Percentiles rank a stretch among this genome's conserved stretches.
Evolutionary conservation across 1,140 invertebrate genomes (phyloP).

Genomic region (Philaenus spumarius): DNA sequence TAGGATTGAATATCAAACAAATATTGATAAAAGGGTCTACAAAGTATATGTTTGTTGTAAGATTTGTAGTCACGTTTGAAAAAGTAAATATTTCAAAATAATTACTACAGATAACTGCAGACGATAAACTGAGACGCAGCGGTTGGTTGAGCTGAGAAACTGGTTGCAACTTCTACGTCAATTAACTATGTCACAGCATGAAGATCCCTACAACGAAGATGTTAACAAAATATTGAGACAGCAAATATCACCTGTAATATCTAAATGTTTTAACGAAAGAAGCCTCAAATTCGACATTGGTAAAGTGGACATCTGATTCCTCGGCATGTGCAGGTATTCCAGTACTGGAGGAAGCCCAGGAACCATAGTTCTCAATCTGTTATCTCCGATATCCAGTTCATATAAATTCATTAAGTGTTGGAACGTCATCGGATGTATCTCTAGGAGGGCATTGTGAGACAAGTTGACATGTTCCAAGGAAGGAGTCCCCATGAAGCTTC

Average conservation of each 20-base stretch:
- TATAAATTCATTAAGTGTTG: constrained; percentile 63
- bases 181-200: too few species aligned
- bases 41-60: too few species aligned
- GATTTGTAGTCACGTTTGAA: too few species aligned
- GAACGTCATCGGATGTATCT: constrained; percentile 48
- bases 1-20: too few species aligned
- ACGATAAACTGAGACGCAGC: too few species aligned
- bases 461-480: constrained; percentile 55
- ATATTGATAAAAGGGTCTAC: too few species aligned
- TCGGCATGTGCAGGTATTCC: constrained; percentile 66
- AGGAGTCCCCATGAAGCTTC: constrained; percentile 61
- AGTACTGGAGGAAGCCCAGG: constrained; percentile 65
- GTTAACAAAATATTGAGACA: too few species aligned
- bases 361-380: constrained; percentile 54
- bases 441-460: constrained; percentile 30
- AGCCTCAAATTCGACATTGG: constrained; percentile 60
- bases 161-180: too few species aligned
- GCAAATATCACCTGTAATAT: constrained; percentile 49
- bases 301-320: constrained; percentile 62
- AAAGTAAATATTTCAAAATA: too few species aligned
- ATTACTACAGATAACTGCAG: too few species aligned
- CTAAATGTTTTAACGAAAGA: constrained; percentile 60
- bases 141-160: too few species aligned
- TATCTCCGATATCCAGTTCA: constrained; percentile 70
- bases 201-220: too few species aligned